These are phyloP conservation scores for Synaphobranchus kaupii DNA, from an alignment of 2,797 vertebrate genomes.

Conservation along the genomic window DNA sequence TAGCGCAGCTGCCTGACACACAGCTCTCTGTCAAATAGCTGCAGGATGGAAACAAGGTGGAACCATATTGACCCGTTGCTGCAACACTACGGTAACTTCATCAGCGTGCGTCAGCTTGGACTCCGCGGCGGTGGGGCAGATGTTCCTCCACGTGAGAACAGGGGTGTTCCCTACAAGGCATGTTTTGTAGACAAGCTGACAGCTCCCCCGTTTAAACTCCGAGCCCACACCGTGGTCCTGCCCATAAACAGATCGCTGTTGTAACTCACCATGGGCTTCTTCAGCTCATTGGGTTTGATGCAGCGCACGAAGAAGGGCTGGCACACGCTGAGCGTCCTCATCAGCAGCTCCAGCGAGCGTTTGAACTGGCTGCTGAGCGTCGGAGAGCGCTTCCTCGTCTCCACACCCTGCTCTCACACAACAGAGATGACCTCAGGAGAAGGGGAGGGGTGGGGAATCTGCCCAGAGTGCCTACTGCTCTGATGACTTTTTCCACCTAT, in stretches of 20 bases:
- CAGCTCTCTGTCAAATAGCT: conserved; percentile 95
- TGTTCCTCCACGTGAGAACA: background rate
- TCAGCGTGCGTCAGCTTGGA: background rate
- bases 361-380: conserved; percentile 99
- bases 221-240: background rate
- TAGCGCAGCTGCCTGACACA: conserved; percentile 96
- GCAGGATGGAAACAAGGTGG: conserved; percentile 16
- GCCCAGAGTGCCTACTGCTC: background rate
- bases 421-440: conserved; percentile 27
- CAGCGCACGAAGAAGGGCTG: conserved; percentile 98
- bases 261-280: conserved; percentile 90
- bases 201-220: background rate
- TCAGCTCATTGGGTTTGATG: conserved; percentile 95
- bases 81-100: background rate
- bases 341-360: conserved; percentile 93
- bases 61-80: background rate
- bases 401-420: conserved; percentile 82
- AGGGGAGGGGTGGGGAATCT: background rate
- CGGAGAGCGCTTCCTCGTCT: conserved; percentile 95
- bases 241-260: background rate
- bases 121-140: background rate
- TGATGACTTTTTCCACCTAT: background rate
- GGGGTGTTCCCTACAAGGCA: background rate
- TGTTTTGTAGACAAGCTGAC: background rate
- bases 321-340: conserved; percentile 90